phyloP scores from a whole-genome alignment of 2,888 invertebrate species.

The Balanococcus diminutus region DNA sequence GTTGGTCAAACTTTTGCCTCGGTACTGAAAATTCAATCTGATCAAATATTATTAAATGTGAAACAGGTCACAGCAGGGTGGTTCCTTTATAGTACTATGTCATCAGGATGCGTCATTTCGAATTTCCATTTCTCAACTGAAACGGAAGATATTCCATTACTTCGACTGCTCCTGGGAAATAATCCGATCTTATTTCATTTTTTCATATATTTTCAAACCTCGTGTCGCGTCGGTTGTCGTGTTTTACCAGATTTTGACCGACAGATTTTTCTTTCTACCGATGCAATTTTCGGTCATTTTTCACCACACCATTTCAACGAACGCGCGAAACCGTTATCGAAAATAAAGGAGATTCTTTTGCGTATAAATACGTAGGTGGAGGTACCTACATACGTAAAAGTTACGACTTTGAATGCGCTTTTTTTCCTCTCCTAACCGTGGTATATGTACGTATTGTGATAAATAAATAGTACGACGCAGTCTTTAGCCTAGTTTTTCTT shows the following conservation, averaged over 20 bases:
- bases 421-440: background rate
- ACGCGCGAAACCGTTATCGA: background rate
- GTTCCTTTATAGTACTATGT: background rate
- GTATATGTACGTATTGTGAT: background rate
- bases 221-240: background rate
- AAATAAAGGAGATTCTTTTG: background rate
- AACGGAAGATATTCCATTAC: constrained; percentile 35
- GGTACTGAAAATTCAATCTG: constrained; percentile 32
- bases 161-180: constrained; percentile 29
- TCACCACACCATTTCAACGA: background rate
- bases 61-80: constrained; percentile 8
- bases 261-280: background rate
- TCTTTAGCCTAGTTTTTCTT: background rate
- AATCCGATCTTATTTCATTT: constrained; percentile 38
- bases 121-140: constrained; percentile 30
- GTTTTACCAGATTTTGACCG: constrained; percentile 3
- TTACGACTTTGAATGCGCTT: background rate
- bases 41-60: constrained; percentile 43
- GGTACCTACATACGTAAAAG: too few species aligned
- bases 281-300: background rate
- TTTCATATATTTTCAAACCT: constrained; percentile 8
- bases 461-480: background rate
- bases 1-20: constrained; percentile 22
- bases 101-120: constrained; percentile 11
- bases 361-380: too few species aligned